Percentiles rank a stretch among this genome's conserved stretches.
These are phyloP conservation scores for Thecocarcelia acutangulata DNA, from an alignment of 2,888 invertebrate species.

Conservation along the genomic window DNA sequence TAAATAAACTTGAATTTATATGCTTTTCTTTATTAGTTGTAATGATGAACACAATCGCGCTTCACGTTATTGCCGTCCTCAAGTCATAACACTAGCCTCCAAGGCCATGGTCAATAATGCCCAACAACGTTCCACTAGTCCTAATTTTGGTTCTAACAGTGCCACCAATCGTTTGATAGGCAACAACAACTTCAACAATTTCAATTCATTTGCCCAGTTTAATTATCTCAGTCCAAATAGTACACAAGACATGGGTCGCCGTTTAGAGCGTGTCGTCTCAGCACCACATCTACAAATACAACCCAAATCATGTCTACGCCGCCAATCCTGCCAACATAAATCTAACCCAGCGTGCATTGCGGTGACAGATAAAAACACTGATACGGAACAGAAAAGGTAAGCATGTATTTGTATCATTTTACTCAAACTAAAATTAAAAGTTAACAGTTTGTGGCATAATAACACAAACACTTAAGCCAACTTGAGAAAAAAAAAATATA, in stretches of 20 bases:
- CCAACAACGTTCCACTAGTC: constrained; percentile 66
- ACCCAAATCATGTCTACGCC: constrained; percentile 83
- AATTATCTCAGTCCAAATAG: constrained; percentile 70
- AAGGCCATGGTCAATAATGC: constrained; percentile 80
- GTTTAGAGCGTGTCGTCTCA: constrained; percentile 76
- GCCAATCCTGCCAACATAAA: constrained; percentile 77
- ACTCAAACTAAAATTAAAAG: neutral
- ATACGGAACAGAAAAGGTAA: constrained; percentile 60
- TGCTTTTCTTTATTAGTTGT: constrained; percentile 74
- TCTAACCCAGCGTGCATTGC: constrained; percentile 39
- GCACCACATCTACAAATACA: constrained; percentile 78
- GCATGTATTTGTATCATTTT: neutral
- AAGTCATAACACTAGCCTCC: constrained; percentile 79
- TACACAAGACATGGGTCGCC: constrained; percentile 72
- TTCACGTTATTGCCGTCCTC: constrained; percentile 79
- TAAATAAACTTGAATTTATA: too few species aligned
- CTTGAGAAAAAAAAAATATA: too few species aligned
- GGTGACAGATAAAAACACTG: constrained; percentile 54
- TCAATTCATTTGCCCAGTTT: constrained; percentile 50
- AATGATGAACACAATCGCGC: constrained; percentile 79
- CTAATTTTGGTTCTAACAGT: constrained; percentile 59
- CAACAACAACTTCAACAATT: constrained; percentile 40
- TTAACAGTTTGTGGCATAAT: too few species aligned
- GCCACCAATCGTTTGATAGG: constrained; percentile 67
- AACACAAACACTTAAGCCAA: too few species aligned